A percentile compares a stretch with the other conserved stretches of the same genome.
These are phyloP conservation scores for Palythoa grandiflora DNA, from an alignment of 92 coral and sea anemone genomes.

Conservation along the genomic window DNA sequence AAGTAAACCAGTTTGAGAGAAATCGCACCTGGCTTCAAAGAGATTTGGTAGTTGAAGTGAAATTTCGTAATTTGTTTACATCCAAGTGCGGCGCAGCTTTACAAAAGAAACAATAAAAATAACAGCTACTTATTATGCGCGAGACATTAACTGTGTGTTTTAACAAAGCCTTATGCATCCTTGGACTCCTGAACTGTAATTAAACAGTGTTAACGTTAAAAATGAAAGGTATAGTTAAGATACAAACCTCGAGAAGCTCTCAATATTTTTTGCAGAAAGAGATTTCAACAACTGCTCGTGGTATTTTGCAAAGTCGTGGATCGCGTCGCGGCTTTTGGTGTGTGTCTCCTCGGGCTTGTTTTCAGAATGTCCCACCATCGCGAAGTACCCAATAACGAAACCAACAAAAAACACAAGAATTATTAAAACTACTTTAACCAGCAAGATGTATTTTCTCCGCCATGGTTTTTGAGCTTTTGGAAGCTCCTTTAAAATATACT, in stretches of 20 bases:
- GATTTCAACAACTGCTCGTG: slow-evolving; percentile 51
- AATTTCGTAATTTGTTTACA: background rate
- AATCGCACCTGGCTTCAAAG: background rate
- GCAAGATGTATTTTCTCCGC: slow-evolving; percentile 44
- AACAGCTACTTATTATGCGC: background rate
- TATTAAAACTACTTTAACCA: slow-evolving; percentile 53
- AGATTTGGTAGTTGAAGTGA: background rate
- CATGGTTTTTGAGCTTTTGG: slow-evolving; percentile 14
- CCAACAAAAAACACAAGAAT: slow-evolving; percentile 69
- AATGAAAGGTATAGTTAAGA: background rate
- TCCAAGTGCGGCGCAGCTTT: background rate
- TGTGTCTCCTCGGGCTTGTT: background rate
- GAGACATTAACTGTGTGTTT: background rate
- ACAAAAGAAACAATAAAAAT: background rate
- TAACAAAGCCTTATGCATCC: background rate
- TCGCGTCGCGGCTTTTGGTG: background rate
- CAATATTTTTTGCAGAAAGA: slow-evolving; percentile 69
- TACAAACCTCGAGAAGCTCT: slow-evolving; percentile 72
- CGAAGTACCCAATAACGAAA: slow-evolving; percentile 74
- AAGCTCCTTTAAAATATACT: slow-evolving; percentile 20
- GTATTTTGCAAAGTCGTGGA: slow-evolving; percentile 27
- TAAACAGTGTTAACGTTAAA: background rate
- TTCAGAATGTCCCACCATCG: slow-evolving; percentile 32
- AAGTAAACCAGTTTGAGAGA: background rate
- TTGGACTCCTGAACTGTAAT: background rate